Percentiles rank a stretch among this genome's conserved stretches.
Conservation (phyloP, 2,888 invertebrate species). For the Lasioglossum figueresi region DNA sequence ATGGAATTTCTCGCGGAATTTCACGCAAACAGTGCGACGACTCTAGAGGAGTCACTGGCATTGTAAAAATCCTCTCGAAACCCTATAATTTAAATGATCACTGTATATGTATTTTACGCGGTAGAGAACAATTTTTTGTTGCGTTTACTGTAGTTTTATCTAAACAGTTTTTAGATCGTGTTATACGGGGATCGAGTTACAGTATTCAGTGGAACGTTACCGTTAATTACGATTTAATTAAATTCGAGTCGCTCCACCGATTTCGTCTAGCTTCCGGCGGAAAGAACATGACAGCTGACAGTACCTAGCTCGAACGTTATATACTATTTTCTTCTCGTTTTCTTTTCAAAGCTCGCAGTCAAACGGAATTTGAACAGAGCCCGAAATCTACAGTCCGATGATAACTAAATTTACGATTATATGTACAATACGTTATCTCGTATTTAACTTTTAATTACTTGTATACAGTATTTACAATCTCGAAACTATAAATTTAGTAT, state of each 20-base stretch:
- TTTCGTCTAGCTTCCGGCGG: background rate
- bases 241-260: constrained; percentile 41
- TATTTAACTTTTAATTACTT: too few relatives aligned
- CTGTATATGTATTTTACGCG: background rate
- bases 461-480: too few relatives aligned
- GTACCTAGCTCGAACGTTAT: constrained; percentile 2
- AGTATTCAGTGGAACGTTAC: background rate
- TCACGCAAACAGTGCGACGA: constrained; percentile 57
- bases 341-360: constrained; percentile 38
- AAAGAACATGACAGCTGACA: background rate
- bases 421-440: too few relatives aligned
- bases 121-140: too few relatives aligned
- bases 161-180: background rate
- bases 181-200: background rate
- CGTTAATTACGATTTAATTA: constrained; percentile 62
- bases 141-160: background rate
- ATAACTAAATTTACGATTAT: too few relatives aligned
- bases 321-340: constrained; percentile 33
- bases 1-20: constrained; percentile 66
- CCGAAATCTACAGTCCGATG: too few relatives aligned
- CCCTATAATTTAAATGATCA: constrained; percentile 49
- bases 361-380: constrained; percentile 25
- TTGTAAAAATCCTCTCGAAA: constrained; percentile 51
- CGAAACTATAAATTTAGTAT: too few relatives aligned
- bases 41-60: constrained; percentile 35